Evolutionary conservation across 2,888 invertebrate genomes (phyloP), one percentile per base, ranked within the genome.

Genomic region (Drosophila paramelanica): DNA sequence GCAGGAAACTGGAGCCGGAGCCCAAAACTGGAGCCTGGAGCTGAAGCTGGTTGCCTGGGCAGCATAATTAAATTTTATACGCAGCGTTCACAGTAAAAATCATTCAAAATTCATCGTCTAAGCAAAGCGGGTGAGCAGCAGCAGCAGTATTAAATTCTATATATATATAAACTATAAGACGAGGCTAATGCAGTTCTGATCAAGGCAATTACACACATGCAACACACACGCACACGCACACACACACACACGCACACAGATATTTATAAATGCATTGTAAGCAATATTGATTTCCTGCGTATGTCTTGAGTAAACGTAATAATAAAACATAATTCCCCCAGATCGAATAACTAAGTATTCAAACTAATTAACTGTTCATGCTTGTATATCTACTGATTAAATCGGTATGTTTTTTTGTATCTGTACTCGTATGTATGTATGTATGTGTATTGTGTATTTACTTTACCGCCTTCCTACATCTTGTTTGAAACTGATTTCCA

Each of bases 51-150:
- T 53, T 31, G 31, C 8, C 31, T 31, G 10, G 31, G 41, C 33
- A 50, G 64, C 49, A 68, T 31, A 27, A 50, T 20, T 42, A 39
- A 39, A 46, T 73, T 81, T 75, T 74, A 73, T 73, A 78, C 67
- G 64, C 73, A 62, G 73, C 77, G 78, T 76, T 57, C 49, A 43
- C 73, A 52, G 57, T 31, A 75, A 91, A 90, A 90, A 85, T 74
- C 87, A 89, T 83, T 91, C 90, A 91, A 91, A 90, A 91, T 91
- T 91, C 88, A 91, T 87, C 90, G 90, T 76, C 69, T 90, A 90
- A 91, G 87, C 89, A 91, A 91, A 85, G 75, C 89, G 74, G 90
- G 90, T 91, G 60, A 91, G 90, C 68, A 45, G 14, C 39, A 39
- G 39, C 39, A 46, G 36, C 31, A 17, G 31, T 10, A 14, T 14